phyloP scores from a whole-genome alignment of 2,113 vertebrate genomes.

The Bubo blakistoni region DNA sequence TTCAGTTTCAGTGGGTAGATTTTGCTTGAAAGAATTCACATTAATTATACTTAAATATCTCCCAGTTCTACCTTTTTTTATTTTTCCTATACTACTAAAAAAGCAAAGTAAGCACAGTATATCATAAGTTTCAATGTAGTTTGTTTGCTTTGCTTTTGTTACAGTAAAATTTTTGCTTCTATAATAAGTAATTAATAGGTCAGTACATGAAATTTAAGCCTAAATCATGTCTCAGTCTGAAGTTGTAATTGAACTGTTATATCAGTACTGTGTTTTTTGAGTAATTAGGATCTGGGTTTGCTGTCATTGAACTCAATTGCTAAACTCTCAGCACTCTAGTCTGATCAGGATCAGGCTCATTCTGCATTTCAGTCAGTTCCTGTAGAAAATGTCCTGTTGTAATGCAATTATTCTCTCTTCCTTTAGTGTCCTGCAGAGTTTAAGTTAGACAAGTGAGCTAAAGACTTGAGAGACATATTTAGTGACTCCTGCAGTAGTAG shows the following conservation, averaged over 20 bases:
- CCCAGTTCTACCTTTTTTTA: not conserved
- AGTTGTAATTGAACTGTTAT: not conserved
- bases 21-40: not conserved
- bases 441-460: slow-evolving; percentile 5
- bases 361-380: not conserved
- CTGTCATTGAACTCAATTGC: not conserved
- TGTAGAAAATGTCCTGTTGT: not conserved
- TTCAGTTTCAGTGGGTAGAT: not conserved
- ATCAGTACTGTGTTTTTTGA: not conserved
- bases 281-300: not conserved
- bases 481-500: slow-evolving; percentile 60
- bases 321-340: not conserved
- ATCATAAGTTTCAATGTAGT: not conserved
- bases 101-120: not conserved
- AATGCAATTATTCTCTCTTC: slow-evolving; percentile 15
- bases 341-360: not conserved
- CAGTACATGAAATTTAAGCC: not conserved
- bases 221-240: not conserved
- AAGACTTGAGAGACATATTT: slow-evolving; percentile 32
- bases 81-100: not conserved
- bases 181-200: not conserved
- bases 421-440: slow-evolving; percentile 21
- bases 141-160: not conserved
- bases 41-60: not conserved
- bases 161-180: not conserved